Base-by-base conservation (phyloP, 2,888 invertebrate species). In the Lasius platythorax region DNA sequence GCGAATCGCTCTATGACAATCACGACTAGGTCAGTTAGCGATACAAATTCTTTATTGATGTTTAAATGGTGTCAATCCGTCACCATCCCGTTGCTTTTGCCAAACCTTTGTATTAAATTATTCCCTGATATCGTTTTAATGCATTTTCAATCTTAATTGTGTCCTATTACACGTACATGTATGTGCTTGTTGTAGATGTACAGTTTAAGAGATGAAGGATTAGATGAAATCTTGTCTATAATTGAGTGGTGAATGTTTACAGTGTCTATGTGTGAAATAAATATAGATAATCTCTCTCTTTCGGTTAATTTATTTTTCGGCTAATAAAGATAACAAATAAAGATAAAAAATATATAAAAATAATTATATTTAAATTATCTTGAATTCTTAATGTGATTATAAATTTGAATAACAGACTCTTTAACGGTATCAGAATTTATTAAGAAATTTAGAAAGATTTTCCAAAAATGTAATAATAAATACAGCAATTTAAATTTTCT, bases 21-120 rank as follows among this genome's bases (percentile, higher is more conserved):
- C 88, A 82, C 40, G 72, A 90, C 89, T 93, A 94, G 94, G 94
- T 94, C 87, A 92, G 93, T 93, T 84, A 86, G 81, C 67, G 85
- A 88, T 40, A 81, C 86, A 85, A 75, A 43, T 85, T 87, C 70
- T 78, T 76, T 76, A 83, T 88, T 58, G 67, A 73, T 89, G 85
- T 91, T 86, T 76, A 85, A 75, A 70, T 56, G 64, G 64, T 83
- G 85, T 79, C 81, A 74, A 67, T 84, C 11, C 30, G n/a, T 82
- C 43, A 50, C 30, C 73, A 67, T 84, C 74, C 18, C 46, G 12
- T 82, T 43, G 28, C 63, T 79, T 46, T 84, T 63, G 63, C 30
- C 33, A 70, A 58, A 79, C 0, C 18, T 23, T 43, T 58, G 43
- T 33, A 61, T 61, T 70, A 33, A 46, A 61, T 70, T 4, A 58